These are phyloP conservation scores for Manis crassicaudata DNA, from an alignment of 2,797 vertebrate genomes.

Conservation along the genomic window DNA sequence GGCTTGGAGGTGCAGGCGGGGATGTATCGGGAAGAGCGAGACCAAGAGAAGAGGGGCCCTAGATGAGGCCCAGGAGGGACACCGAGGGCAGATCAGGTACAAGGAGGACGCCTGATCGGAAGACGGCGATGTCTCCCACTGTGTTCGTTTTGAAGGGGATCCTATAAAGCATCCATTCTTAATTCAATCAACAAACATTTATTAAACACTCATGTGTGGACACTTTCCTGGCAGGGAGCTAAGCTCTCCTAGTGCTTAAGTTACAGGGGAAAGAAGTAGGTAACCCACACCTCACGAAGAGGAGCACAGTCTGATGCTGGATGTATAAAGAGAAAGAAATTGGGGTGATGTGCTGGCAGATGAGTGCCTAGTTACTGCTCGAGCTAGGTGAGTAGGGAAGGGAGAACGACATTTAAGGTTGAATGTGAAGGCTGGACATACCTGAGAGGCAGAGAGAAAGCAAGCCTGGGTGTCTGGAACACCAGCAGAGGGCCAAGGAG, in stretches of 20 bases:
- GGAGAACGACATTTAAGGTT: neutral
- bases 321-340: neutral
- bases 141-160: neutral
- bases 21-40: neutral
- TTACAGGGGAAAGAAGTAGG: neutral
- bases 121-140: neutral
- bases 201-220: neutral
- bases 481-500: neutral
- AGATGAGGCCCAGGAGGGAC: neutral
- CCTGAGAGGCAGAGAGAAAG: neutral
- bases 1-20: neutral
- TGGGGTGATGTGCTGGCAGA: fast-evolving
- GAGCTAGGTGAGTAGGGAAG: neutral
- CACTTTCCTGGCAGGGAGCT: neutral
- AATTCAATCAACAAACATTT: conserved; percentile 11
- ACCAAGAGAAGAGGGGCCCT: too few relatives aligned
- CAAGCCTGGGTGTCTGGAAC: neutral
- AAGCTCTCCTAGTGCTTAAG: neutral
- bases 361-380: neutral
- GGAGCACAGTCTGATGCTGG: neutral
- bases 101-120: neutral
- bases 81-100: neutral
- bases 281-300: neutral
- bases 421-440: neutral
- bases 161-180: neutral